Evolutionary conservation across 2,888 invertebrate genomes (phyloP), one percentile per base, ranked within the genome.

Genomic region (Petrophora chlorosata): DNA sequence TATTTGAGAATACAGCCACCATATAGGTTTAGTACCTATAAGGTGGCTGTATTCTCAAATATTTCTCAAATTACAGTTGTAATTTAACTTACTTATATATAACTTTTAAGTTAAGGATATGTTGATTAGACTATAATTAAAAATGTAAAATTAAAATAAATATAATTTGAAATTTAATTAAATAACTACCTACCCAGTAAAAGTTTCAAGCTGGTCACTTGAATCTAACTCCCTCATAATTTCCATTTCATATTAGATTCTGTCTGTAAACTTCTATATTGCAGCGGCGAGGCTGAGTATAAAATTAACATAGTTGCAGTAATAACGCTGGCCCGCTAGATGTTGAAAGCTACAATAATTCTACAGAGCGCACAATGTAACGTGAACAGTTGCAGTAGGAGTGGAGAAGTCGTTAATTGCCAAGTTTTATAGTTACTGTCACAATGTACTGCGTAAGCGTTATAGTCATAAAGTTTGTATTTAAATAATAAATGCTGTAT

Each of bases 231-330:
- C 23, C 12, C 17, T 13, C 22, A 30, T 28, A 2, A 41, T 48
- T 45, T 38, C 34, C 44, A 51, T 44, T 40, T 42, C 26, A 43
- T 40, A 46, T 46, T 16, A 49, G 44, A 40, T 14, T 12, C 22
- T 29, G 35, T 29, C 29, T 29, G 25, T 17, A 28, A 42, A 43
- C 23, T 45, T 16, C n/a, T 36, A 12, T 23, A 40, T 40, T 40
- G 23, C 35, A 32, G 40, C 17, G 10, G 22, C 23, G 32, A 14
- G 40, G 14, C 34, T 17, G 40, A 46, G 35, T 26, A 49, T 60
- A 46, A 50, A 55, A 44, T 35, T 32, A 45, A 70, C 68, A 63
- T 38, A 58, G 66, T 70, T 64, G 66, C 61, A 59, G 59, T 56
- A 63, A 56, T 60, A 70, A 46, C 55, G 48, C 51, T 49, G 25